These are phyloP conservation scores for Lasius fuliginosus DNA, from an alignment of 2,888 invertebrate species.

Conservation along the genomic window DNA sequence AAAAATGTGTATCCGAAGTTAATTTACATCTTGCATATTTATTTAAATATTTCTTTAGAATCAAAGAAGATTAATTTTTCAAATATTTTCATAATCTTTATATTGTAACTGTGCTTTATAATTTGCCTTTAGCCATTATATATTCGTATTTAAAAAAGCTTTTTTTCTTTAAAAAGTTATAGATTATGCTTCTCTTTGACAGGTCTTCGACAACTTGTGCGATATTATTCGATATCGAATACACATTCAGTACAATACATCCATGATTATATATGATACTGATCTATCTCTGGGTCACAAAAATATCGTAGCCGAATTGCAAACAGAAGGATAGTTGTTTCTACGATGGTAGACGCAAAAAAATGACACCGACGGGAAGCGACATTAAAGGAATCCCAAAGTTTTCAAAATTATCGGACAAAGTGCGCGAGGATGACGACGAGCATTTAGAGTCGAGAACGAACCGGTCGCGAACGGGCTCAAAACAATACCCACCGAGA, in stretches of 20 bases:
- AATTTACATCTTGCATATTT: no score
- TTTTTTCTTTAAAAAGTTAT: background rate
- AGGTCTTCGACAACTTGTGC: background rate
- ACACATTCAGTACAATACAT: background rate
- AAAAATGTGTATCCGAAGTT: no score
- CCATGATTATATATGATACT: background rate
- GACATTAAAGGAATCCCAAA: conserved; percentile 43
- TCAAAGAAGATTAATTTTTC: background rate
- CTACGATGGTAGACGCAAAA: conserved; percentile 2
- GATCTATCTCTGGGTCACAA: conserved; percentile 4
- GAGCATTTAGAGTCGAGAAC: conserved; percentile 44
- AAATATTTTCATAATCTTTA: background rate
- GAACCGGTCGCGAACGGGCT: conserved; percentile 48
- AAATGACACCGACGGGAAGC: conserved; percentile 22
- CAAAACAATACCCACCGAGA: conserved; percentile 66
- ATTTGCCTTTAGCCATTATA: background rate
- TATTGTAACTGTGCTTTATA: background rate
- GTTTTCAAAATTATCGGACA: conserved; percentile 49
- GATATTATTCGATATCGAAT: background rate
- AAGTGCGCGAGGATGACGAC: conserved; percentile 45
- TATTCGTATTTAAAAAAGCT: background rate
- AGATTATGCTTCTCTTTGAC: background rate
- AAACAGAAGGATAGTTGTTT: conserved; percentile 10
- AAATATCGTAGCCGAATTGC: background rate
- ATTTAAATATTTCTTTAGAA: background rate